A percentile compares a stretch with the other conserved stretches of the same genome.
Evolutionary conservation across 2,797 vertebrate genomes (phyloP).

Genomic region (Neostethus bicornis): DNA sequence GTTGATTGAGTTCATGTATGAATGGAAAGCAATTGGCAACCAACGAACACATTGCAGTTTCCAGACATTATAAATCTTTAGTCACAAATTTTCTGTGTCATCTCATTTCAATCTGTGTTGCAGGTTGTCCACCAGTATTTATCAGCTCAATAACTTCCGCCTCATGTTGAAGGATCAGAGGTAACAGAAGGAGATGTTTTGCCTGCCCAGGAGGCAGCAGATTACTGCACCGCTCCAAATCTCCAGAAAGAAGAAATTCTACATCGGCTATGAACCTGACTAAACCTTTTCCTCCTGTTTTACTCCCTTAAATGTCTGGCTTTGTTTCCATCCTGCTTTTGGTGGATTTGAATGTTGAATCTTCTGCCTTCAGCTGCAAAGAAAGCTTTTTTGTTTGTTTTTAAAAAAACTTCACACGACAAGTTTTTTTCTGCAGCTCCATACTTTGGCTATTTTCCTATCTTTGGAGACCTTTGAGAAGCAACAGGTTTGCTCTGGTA

Average conservation of each 20-base stretch:
- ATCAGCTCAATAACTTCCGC: conserved; percentile 91
- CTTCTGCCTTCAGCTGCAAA: conserved; percentile 18
- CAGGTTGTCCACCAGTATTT: conserved; percentile 94
- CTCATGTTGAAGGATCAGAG: conserved; percentile 85
- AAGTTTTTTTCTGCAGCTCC: neutral
- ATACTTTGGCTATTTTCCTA: neutral
- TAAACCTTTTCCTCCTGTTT: neutral
- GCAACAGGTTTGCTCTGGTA: neutral
- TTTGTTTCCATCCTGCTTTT: neutral
- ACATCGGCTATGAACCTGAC: conserved; percentile 30
- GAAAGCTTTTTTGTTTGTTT: neutral
- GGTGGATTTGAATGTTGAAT: conserved; percentile 23
- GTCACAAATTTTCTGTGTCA: neutral
- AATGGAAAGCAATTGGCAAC: no score
- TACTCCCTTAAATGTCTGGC: neutral
- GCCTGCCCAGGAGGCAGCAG: conserved; percentile 43
- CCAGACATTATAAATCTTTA: no score
- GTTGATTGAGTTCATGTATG: no score
- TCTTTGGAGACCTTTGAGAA: neutral
- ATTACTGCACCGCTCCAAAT: conserved; percentile 53
- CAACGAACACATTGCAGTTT: no score
- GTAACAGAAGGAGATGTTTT: conserved; percentile 78
- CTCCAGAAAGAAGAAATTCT: conserved; percentile 64
- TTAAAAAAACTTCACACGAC: neutral
- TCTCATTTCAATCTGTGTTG: neutral